phyloP scores from a whole-genome alignment of 2,888 invertebrate species.

The Xanthia togata region DNA sequence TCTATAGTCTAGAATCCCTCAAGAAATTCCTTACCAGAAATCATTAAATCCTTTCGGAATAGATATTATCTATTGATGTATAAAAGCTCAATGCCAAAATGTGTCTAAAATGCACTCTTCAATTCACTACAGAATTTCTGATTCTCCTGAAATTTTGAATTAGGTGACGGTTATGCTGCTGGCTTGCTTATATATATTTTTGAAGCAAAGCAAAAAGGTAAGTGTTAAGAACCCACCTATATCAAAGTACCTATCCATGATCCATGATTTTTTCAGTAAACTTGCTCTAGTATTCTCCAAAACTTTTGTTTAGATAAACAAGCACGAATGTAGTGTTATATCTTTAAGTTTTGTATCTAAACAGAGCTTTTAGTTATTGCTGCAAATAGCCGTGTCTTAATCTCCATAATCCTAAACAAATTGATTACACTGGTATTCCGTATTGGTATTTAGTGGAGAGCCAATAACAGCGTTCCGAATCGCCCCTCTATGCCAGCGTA shows the following conservation, averaged over 20 bases:
- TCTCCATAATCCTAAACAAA: conserved; percentile 50
- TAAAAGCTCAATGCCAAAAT: not conserved
- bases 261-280: conserved; percentile 2
- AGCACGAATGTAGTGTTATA: conserved; percentile 6
- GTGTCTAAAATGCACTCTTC: not conserved
- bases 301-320: conserved; percentile 12
- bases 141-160: not conserved
- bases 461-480: conserved; percentile 73
- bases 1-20: not conserved
- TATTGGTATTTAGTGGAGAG: conserved; percentile 70
- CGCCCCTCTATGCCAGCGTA: conserved; percentile 71
- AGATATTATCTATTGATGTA: not conserved
- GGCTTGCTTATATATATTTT: not conserved
- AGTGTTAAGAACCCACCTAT: not conserved
- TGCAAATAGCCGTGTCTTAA: conserved; percentile 35
- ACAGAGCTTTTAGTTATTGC: conserved; percentile 38
- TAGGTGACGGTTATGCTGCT: not conserved
- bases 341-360: conserved; percentile 8
- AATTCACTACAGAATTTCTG: not conserved
- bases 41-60: not conserved
- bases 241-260: not conserved
- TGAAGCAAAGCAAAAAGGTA: not conserved
- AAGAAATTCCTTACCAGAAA: not conserved
- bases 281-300: not conserved
- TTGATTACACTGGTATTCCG: conserved; percentile 60